phyloP scores from a whole-genome alignment of 30 jellyfish, hydroid and myxozoan genomes.

The Aurelia sp. region DNA sequence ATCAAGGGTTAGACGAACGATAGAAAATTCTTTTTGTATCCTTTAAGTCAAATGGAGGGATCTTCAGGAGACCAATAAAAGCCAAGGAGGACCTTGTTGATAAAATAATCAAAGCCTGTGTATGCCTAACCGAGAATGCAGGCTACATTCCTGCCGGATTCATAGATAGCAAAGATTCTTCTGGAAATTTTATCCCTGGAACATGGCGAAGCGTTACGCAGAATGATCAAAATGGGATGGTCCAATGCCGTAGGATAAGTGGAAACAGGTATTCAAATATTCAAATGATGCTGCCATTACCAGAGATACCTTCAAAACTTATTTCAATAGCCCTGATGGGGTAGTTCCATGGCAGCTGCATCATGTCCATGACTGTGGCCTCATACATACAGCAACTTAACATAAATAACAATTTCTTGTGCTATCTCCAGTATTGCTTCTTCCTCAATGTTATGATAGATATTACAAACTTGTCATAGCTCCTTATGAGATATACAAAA shows the following conservation, averaged over 20 bases:
- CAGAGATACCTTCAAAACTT: slow-evolving; percentile 8
- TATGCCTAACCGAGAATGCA: slow-evolving; percentile 26
- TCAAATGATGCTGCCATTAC: slow-evolving; percentile 33
- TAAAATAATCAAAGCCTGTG: slow-evolving; percentile 18
- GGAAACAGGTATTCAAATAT: slow-evolving; percentile 16
- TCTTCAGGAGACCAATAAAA: slow-evolving; percentile 18
- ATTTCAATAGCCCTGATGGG: slow-evolving; percentile 21
- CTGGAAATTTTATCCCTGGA: slow-evolving; percentile 23
- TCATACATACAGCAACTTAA: slow-evolving; percentile 28
- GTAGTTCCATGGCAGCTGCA: slow-evolving; percentile 33
- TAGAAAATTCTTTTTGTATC: slow-evolving; percentile 26
- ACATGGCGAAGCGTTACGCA: slow-evolving; percentile 34
- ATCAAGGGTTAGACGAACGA: slow-evolving; percentile 16
- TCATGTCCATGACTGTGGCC: slow-evolving; percentile 21
- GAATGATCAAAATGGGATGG: slow-evolving; percentile 25
- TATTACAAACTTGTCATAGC: slow-evolving; percentile 8
- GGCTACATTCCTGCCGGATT: slow-evolving; percentile 43
- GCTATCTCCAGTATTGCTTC: slow-evolving; percentile 18
- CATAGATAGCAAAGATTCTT: slow-evolving; percentile 8
- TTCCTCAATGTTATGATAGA: background rate
- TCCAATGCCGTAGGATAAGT: slow-evolving; percentile 16
- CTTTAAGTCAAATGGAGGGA: slow-evolving; percentile 4
- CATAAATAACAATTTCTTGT: slow-evolving; percentile 2
- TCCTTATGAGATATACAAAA: slow-evolving; percentile 2
- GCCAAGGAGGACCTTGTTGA: slow-evolving; percentile 23